A percentile compares a stretch with the other conserved stretches of the same genome.
Evolutionary conservation across 2,113 vertebrate genomes (phyloP).

Genomic region (Macrotis lagotis): DNA sequence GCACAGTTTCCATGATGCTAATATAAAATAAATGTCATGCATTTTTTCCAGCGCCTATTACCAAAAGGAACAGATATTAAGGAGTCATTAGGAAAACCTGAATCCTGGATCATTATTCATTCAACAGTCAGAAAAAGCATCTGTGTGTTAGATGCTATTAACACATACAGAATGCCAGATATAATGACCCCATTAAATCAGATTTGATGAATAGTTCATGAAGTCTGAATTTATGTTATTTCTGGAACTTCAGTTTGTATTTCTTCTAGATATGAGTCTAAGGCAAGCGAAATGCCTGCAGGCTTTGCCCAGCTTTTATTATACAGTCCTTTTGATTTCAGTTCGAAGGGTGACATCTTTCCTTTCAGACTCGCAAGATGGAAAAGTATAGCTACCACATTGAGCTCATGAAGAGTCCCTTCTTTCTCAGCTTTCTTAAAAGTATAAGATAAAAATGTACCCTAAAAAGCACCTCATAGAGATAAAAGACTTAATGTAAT

Average conservation of each 20-base stretch:
- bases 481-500: conserved; percentile 12
- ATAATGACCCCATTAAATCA: conserved; percentile 82
- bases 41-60: conserved; percentile 78
- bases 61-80: conserved; percentile 82
- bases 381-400: conserved; percentile 58
- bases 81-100: conserved; percentile 82
- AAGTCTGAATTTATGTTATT: conserved; percentile 85
- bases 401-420: conserved; percentile 45
- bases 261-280: conserved; percentile 70
- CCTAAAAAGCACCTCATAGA: conserved; percentile 42
- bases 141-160: conserved; percentile 83
- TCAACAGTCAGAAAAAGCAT: conserved; percentile 78
- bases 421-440: conserved; percentile 61
- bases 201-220: conserved; percentile 83
- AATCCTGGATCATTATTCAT: conserved; percentile 84
- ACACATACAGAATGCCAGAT: conserved; percentile 81
- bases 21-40: conserved; percentile 82
- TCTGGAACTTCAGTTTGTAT: conserved; percentile 79
- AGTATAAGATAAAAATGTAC: conserved; percentile 41
- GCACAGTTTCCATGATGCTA: conserved; percentile 73
- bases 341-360: conserved; percentile 48
- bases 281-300: conserved; percentile 64
- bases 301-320: conserved; percentile 38
- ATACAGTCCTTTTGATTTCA: conserved; percentile 58
- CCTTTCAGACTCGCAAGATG: conserved; percentile 45